These are phyloP conservation scores for Amphiura filiformis DNA, from an alignment of 35 echinoderm and acorn worm species.

Conservation along the genomic window DNA sequence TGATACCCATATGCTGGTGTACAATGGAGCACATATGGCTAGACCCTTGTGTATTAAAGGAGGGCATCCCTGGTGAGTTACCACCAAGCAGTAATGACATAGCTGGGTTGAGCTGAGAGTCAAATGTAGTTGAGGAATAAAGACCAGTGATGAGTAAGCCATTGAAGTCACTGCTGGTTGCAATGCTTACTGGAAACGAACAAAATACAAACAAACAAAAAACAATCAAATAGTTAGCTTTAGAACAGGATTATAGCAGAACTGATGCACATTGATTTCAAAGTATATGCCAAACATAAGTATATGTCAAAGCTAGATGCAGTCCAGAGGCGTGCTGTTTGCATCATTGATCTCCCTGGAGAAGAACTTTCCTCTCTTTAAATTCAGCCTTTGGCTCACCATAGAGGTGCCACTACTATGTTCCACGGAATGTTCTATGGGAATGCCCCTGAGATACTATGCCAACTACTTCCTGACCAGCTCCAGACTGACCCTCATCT, in stretches of 20 bases:
- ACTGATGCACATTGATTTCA: not conserved
- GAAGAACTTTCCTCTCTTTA: too few species aligned
- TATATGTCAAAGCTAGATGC: too few species aligned
- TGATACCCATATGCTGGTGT: slow-evolving; percentile 12
- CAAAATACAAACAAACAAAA: slow-evolving; percentile 8
- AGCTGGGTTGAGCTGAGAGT: not conserved
- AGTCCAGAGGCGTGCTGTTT: too few species aligned
- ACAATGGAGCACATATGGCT: slow-evolving; percentile 62
- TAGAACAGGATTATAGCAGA: not conserved
- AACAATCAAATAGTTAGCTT: not conserved
- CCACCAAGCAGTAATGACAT: not conserved
- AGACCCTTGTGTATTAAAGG: not conserved
- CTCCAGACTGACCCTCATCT: too few species aligned
- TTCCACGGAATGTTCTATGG: too few species aligned
- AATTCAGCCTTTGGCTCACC: too few species aligned
- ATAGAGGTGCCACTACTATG: too few species aligned
- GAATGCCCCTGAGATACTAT: too few species aligned
- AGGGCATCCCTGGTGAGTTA: not conserved
- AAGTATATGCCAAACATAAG: too few species aligned
- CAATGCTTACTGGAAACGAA: slow-evolving; percentile 53
- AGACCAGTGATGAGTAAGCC: slow-evolving; percentile 44
- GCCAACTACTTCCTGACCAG: too few species aligned
- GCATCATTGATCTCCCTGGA: too few species aligned
- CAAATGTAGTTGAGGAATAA: not conserved
- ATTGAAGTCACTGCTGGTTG: slow-evolving; percentile 46